Conservation (phyloP, 2,888 invertebrate species). For the Phragmatobia fuliginosa region DNA sequence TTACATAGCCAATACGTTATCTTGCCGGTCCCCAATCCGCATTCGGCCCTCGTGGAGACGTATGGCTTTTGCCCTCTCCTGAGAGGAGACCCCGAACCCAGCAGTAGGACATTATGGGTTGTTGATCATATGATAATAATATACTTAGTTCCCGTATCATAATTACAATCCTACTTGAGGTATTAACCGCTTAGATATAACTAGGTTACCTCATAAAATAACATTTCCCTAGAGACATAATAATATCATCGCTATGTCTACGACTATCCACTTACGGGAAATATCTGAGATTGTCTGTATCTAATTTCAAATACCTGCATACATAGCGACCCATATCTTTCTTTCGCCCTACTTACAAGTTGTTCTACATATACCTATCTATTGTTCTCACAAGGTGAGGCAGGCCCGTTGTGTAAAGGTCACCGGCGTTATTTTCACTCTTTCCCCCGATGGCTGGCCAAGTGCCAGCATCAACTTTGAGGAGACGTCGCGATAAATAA, state of each 20-base stretch:
- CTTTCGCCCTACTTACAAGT: not conserved
- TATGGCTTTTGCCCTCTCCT: no score
- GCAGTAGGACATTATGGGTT: no score
- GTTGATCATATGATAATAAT: no score
- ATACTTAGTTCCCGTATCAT: no score
- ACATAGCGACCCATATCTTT: slow-evolving; percentile 1
- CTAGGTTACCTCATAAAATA: not conserved
- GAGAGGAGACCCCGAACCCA: no score
- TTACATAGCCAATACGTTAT: no score
- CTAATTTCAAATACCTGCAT: not conserved
- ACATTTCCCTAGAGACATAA: not conserved
- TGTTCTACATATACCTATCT: slow-evolving; percentile 7
- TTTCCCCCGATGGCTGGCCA: slow-evolving; percentile 53
- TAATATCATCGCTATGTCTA: not conserved
- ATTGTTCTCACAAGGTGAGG: slow-evolving; percentile 48
- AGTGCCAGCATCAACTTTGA: slow-evolving; percentile 52
- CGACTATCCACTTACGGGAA: not conserved
- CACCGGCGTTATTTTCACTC: slow-evolving; percentile 59
- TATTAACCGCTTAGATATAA: not conserved
- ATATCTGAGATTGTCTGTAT: no score
- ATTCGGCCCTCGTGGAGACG: no score
- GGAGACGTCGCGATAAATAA: slow-evolving; percentile 45
- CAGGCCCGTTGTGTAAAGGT: slow-evolving; percentile 51
- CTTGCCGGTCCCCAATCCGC: no score
- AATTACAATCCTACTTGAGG: no score